phyloP scores from a whole-genome alignment of 2,888 invertebrate genomes.

The Piscicola geometra region DNA sequence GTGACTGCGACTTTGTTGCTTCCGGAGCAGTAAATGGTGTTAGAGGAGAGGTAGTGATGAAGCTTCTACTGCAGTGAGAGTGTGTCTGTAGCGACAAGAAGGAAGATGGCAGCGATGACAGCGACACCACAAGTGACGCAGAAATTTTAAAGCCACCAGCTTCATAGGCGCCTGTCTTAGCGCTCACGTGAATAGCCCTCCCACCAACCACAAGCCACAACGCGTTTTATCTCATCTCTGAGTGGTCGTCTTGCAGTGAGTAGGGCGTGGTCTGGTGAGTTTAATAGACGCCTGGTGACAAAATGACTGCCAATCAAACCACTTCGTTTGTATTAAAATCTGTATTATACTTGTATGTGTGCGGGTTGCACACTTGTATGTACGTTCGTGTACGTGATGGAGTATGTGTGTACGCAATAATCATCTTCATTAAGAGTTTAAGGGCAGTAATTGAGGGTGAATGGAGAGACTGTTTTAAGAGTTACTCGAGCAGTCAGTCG shows the following conservation, averaged over 20 bases:
- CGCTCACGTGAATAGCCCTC: not conserved
- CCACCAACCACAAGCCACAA: not conserved
- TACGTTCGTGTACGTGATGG: no score
- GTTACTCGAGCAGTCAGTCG: no score
- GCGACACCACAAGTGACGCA: not conserved
- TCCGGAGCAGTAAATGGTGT: not conserved
- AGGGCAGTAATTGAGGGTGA: no score
- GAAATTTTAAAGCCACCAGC: not conserved
- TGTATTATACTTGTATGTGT: no score
- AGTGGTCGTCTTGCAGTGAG: not conserved
- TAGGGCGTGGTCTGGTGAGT: not conserved
- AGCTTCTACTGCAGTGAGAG: not conserved
- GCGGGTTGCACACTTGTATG: no score
- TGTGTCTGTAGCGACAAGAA: not conserved
- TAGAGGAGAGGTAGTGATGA: not conserved
- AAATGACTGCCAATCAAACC: not conserved
- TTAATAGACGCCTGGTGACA: not conserved
- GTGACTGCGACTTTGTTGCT: no score
- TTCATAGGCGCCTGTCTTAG: conserved; percentile 1
- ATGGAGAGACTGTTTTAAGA: no score
- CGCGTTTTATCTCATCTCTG: not conserved
- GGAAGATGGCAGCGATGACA: not conserved
- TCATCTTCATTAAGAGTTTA: no score
- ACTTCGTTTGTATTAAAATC: no score
- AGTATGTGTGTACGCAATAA: no score